A percentile compares a stretch with the other conserved stretches of the same genome.
These are phyloP conservation scores for Oscarella lobularis DNA, from an alignment of 37 sponge, comb jelly and placozoan genomes.

Conservation along the genomic window DNA sequence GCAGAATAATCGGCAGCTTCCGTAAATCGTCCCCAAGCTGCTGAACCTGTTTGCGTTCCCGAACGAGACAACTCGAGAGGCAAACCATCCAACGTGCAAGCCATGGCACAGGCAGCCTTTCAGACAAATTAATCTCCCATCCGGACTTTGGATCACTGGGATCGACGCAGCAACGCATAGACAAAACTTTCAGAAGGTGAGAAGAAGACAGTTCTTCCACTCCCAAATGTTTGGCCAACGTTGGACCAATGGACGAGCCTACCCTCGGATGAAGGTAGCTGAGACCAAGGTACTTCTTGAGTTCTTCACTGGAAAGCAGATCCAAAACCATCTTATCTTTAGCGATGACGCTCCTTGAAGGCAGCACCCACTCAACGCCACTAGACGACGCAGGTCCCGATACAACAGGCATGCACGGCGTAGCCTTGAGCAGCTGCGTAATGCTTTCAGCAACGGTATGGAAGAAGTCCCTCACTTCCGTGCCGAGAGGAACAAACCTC, in stretches of 20 bases:
- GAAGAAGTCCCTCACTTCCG: conserved; percentile 49
- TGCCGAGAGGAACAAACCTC: conserved; percentile 45
- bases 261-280: conserved; percentile 27
- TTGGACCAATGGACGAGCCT: background rate
- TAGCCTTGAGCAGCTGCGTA: conserved; percentile 19
- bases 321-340: background rate
- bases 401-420: conserved; percentile 25
- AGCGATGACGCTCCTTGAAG: conserved; percentile 25
- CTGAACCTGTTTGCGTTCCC: background rate
- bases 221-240: conserved; percentile 16
- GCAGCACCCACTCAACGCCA: conserved; percentile 28
- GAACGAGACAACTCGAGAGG: conserved; percentile 23
- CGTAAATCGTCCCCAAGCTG: conserved; percentile 10
- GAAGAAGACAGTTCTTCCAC: conserved; percentile 14
- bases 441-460: conserved; percentile 28
- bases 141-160: background rate
- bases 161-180: conserved; percentile 7
- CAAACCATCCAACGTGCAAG: conserved; percentile 45
- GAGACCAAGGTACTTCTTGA: background rate
- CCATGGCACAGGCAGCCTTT: conserved; percentile 16
- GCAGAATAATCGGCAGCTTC: conserved; percentile 19
- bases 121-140: too few relatives aligned
- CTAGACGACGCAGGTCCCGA: background rate
- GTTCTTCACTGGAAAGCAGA: background rate
- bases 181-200: conserved; percentile 23